These are phyloP conservation scores for Sinohyriopsis cumingii DNA, from an alignment of 2,888 invertebrate genomes.

Conservation along the genomic window DNA sequence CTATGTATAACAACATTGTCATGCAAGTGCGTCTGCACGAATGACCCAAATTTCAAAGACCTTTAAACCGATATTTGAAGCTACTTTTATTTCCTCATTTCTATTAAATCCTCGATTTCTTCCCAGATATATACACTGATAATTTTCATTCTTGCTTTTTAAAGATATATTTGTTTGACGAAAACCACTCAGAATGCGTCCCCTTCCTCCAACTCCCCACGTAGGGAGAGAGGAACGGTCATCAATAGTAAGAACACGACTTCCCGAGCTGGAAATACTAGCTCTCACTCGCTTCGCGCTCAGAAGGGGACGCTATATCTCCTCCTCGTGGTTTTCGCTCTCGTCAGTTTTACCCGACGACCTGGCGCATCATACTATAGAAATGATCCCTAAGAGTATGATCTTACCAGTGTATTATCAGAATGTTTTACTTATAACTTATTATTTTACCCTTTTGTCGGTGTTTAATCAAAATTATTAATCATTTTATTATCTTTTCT, in stretches of 20 bases:
- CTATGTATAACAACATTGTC: no score
- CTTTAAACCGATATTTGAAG: no score
- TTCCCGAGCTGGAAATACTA: constrained; percentile 13
- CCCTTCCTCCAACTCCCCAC: constrained; percentile 51
- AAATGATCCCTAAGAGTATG: constrained; percentile 63
- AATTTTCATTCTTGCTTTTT: no score
- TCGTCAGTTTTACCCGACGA: constrained; percentile 58
- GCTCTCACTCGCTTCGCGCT: constrained; percentile 52
- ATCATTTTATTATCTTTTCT: no score
- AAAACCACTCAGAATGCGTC: constrained; percentile 56
- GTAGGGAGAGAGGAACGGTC: constrained; percentile 51
- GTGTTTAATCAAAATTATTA: no score
- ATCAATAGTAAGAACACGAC: constrained; percentile 44
- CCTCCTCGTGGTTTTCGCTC: constrained; percentile 55
- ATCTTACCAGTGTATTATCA: constrained; percentile 26
- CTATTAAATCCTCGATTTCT: no score
- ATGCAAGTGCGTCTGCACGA: no score
- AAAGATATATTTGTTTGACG: no score
- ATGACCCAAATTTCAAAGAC: no score
- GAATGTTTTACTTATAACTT: neutral
- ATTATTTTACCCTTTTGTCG: neutral
- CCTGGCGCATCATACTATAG: constrained; percentile 60
- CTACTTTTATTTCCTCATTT: no score
- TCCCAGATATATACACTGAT: no score
- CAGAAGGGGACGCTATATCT: constrained; percentile 52